Conservation (phyloP, 2,888 invertebrate genomes). For the Osmoderma eremita region DNA sequence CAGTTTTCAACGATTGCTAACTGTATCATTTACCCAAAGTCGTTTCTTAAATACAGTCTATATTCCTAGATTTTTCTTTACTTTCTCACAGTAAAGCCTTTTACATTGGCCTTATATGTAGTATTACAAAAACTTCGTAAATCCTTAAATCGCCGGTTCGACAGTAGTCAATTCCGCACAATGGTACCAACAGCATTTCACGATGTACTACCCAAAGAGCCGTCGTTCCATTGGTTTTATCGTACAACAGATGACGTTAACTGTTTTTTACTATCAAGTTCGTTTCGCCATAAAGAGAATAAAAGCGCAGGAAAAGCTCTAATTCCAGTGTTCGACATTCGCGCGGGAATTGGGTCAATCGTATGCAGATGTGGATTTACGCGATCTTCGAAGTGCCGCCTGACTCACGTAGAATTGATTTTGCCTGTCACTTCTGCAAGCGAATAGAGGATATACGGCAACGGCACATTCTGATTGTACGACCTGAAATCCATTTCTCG, state of each 20-base stretch:
- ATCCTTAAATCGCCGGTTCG: not conserved
- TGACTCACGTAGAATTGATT: constrained; percentile 27
- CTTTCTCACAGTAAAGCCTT: too few species aligned
- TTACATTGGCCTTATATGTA: too few species aligned
- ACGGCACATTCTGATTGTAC: not conserved
- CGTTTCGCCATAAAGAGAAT: not conserved
- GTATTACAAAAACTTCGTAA: too few species aligned
- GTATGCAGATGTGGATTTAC: constrained; percentile 27
- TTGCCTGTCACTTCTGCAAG: constrained; percentile 3
- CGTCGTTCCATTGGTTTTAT: constrained; percentile 1
- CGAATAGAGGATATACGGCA: not conserved
- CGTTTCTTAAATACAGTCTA: too few species aligned
- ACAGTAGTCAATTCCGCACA: constrained; percentile 8
- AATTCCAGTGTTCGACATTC: constrained; percentile 25
- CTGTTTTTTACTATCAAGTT: not conserved
- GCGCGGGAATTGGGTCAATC: constrained; percentile 23
- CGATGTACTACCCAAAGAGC: not conserved
- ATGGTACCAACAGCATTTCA: constrained; percentile 11
- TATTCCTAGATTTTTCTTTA: too few species aligned
- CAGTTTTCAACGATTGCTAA: too few species aligned
- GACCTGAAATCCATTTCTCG: too few species aligned
- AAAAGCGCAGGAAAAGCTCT: constrained; percentile 3
- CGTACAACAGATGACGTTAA: not conserved
- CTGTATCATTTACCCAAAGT: too few species aligned
- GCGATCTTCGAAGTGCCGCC: constrained; percentile 5